phyloP scores from a whole-genome alignment of 2,888 invertebrate species.

The Electrophaes corylata region DNA sequence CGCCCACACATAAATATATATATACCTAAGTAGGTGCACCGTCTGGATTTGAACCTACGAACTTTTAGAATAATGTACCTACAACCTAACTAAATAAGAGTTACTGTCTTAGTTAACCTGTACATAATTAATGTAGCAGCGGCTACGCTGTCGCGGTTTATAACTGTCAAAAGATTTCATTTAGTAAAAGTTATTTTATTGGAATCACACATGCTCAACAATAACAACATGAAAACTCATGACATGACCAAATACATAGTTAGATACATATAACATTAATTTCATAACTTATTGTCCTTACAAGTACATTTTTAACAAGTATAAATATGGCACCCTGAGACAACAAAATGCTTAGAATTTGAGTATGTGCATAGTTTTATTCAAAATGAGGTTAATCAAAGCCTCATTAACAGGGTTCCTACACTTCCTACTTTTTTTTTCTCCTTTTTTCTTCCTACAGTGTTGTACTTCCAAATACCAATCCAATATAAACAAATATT shows the following conservation, averaged over 20 bases:
- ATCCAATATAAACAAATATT: not conserved
- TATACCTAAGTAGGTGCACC: no score
- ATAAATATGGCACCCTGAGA: constrained; percentile 25
- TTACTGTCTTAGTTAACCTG: no score
- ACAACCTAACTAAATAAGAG: no score
- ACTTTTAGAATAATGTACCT: no score
- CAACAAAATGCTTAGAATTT: constrained; percentile 6
- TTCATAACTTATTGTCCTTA: constrained; percentile 23
- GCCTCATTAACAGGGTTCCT: not conserved
- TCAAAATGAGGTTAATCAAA: not conserved
- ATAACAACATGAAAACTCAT: constrained; percentile 44
- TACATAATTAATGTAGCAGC: no score
- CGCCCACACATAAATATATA: no score
- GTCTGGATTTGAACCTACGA: no score
- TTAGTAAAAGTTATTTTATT: constrained; percentile 37
- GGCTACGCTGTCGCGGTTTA: no score
- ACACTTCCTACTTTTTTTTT: no score
- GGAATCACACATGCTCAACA: constrained; percentile 46
- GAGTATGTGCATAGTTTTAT: not conserved
- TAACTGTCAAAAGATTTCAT: not conserved
- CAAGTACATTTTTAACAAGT: constrained; percentile 7
- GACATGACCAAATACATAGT: not conserved
- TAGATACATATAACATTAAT: constrained; percentile 16
- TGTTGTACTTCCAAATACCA: not conserved
- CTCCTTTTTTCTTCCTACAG: no score